These are phyloP conservation scores for Ardeotis arabs DNA, from an alignment of 2,113 vertebrate species.

Conservation along the genomic window DNA sequence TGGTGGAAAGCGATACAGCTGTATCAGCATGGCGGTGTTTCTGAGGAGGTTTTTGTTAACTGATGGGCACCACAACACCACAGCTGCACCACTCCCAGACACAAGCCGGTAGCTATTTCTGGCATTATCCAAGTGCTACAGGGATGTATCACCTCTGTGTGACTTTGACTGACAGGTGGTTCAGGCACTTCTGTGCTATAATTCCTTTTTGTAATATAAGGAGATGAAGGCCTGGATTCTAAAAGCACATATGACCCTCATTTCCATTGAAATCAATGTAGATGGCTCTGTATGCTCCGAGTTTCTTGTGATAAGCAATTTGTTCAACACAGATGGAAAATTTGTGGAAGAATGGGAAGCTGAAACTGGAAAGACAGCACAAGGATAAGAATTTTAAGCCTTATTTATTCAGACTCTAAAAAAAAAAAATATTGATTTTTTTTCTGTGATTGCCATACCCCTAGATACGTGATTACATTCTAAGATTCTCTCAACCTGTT, in stretches of 20 bases:
- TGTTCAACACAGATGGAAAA: not conserved
- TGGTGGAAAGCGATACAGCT: not conserved
- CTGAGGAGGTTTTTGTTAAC: not conserved
- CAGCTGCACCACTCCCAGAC: not conserved
- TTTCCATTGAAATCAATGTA: not conserved
- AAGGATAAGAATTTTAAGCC: not conserved
- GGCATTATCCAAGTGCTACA: not conserved
- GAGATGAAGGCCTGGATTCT: not conserved
- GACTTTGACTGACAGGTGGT: not conserved
- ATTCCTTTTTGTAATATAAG: not conserved
- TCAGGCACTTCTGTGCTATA: not conserved
- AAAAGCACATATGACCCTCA: not conserved
- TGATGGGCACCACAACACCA: not conserved
- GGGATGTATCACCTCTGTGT: not conserved
- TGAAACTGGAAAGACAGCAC: not conserved
- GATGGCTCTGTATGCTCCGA: not conserved
- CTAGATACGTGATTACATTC: not conserved
- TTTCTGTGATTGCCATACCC: not conserved
- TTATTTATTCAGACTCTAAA: not conserved
- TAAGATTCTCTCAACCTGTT: not conserved
- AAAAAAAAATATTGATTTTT: not conserved
- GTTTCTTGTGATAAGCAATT: not conserved
- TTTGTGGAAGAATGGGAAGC: not conserved
- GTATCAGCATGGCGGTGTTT: not conserved
- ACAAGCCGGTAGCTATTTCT: not conserved